A percentile compares a stretch with the other conserved stretches of the same genome.
Conservation (phyloP, 1,140 invertebrate genomes). For the Drosophila elegans region DNA sequence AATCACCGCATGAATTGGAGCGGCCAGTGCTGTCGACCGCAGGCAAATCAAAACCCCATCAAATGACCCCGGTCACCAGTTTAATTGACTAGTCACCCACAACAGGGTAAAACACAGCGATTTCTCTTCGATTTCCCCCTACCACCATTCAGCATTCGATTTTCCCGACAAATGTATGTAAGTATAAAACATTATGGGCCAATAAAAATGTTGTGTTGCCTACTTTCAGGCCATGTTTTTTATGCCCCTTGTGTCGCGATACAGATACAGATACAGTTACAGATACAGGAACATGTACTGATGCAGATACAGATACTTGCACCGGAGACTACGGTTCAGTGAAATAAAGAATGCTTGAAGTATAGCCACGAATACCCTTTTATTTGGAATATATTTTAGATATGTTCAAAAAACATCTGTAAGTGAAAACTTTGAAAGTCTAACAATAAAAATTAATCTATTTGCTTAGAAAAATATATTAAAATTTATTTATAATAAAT, state of each 20-base stretch:
- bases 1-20: neutral
- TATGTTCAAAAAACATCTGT: too few species aligned
- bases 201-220: conserved; percentile 59
- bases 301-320: conserved; percentile 18
- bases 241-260: conserved; percentile 36
- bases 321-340: conserved; percentile 18
- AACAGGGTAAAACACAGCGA: neutral
- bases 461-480: too few species aligned
- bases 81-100: conserved; percentile 56
- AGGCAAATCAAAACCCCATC: conserved; percentile 76
- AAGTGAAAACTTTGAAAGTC: too few species aligned
- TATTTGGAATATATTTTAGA: neutral
- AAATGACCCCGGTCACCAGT: conserved; percentile 68
- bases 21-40: neutral
- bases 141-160: neutral
- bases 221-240: conserved; percentile 66
- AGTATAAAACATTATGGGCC: conserved; percentile 39
- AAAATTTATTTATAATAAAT: too few species aligned
- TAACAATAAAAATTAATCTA: too few species aligned
- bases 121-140: conserved; percentile 10
- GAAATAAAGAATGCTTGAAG: neutral
- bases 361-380: neutral
- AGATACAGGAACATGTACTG: neutral
- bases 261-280: conserved; percentile 19
- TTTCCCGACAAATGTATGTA: neutral